Evolutionary conservation across 2,113 vertebrate genomes (phyloP).

Genomic region (Camelus dromedarius): DNA sequence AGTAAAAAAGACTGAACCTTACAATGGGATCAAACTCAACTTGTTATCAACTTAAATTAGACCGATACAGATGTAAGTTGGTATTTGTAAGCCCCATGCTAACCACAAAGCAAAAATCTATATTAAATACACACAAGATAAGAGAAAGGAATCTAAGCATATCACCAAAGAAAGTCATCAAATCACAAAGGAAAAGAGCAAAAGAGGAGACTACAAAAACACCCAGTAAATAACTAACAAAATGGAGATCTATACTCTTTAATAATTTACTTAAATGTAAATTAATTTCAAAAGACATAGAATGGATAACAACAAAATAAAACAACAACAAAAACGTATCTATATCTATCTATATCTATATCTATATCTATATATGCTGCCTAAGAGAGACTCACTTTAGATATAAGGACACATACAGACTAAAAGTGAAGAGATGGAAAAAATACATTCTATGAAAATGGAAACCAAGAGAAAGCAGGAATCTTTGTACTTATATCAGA

Average conservation of each 20-base stretch:
- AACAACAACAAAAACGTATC: rapidly evolving
- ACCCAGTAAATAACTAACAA: not conserved
- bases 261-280: not conserved
- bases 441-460: too few species aligned
- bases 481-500: too few species aligned
- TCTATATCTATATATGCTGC: too few species aligned
- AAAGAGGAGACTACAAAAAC: not conserved
- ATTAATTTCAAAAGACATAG: not conserved
- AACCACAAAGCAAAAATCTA: not conserved
- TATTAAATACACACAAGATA: not conserved
- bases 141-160: not conserved
- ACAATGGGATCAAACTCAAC: not conserved
- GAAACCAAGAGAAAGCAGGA: too few species aligned
- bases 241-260: not conserved
- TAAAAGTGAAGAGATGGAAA: too few species aligned
- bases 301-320: not conserved
- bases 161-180: not conserved
- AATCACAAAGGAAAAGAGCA: not conserved
- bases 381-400: too few species aligned
- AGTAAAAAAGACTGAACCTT: not conserved
- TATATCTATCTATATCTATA: too few species aligned
- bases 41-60: not conserved
- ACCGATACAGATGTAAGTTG: not conserved
- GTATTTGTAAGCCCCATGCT: not conserved
- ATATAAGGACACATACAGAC: too few species aligned